phyloP scores from a whole-genome alignment of 2,888 invertebrate species.

The Hydrotaea cyrtoneurina region DNA sequence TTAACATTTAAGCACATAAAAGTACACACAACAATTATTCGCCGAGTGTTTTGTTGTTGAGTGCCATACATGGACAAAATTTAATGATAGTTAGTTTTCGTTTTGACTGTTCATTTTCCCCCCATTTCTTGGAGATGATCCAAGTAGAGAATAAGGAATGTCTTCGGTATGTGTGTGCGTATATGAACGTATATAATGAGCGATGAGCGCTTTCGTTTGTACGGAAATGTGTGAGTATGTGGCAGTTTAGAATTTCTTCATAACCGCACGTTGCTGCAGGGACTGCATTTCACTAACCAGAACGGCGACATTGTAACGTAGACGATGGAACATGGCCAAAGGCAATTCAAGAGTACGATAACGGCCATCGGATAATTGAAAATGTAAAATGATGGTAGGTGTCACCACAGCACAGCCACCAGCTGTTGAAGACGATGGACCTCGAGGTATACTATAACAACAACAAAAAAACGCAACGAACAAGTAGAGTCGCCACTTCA shows the following conservation, averaged over 20 bases:
- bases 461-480: not conserved
- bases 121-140: constrained; percentile 32
- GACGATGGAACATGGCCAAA: constrained; percentile 82
- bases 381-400: constrained; percentile 82
- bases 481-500: constrained; percentile 48
- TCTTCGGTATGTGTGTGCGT: constrained; percentile 8
- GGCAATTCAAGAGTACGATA: constrained; percentile 82
- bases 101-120: constrained; percentile 22
- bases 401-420: constrained; percentile 71
- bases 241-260: constrained; percentile 78
- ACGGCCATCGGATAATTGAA: constrained; percentile 81
- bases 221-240: not conserved
- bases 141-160: constrained; percentile 27
- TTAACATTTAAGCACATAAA: constrained; percentile 23
- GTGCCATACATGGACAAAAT: constrained; percentile 25
- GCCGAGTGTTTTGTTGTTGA: constrained; percentile 30
- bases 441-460: constrained; percentile 37
- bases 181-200: not conserved
- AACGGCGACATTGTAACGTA: constrained; percentile 82
- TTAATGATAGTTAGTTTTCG: constrained; percentile 23
- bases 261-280: constrained; percentile 80
- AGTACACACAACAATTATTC: constrained; percentile 35
- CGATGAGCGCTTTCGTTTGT: not conserved
- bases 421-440: constrained; percentile 5
- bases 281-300: constrained; percentile 82